Evolutionary conservation across 1,140 invertebrate genomes (phyloP).

Genomic region (Marisa cornuarietis): DNA sequence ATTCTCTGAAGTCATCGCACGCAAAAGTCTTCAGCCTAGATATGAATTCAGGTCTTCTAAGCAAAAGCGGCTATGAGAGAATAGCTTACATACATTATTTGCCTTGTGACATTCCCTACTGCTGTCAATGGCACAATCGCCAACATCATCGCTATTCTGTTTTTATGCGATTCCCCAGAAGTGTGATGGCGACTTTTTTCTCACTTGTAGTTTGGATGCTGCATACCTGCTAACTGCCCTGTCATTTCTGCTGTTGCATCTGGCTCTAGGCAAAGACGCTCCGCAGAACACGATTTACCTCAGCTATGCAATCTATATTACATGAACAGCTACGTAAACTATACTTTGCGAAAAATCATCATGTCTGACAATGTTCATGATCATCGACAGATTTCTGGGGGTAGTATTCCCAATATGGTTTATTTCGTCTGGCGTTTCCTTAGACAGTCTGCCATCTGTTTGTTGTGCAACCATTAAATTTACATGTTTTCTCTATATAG

Average conservation of each 20-base stretch:
- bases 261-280: neutral
- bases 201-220: neutral
- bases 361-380: constrained; percentile 8
- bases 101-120: neutral
- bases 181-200: constrained; percentile 6
- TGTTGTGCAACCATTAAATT: no score
- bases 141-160: neutral
- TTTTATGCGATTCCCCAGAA: neutral
- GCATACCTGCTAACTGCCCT: neutral
- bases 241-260: neutral
- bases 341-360: neutral
- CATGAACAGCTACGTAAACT: neutral
- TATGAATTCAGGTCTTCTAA: neutral
- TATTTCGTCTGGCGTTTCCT: no score
- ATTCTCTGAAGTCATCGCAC: no score
- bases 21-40: no score
- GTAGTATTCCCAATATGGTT: neutral
- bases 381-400: neutral
- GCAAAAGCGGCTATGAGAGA: neutral
- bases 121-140: neutral
- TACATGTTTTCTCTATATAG: no score
- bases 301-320: neutral
- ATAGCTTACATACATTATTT: neutral
- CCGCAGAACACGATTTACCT: neutral
- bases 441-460: no score